Conservation (phyloP, 2,797 vertebrate genomes). For the Gymnocypris eckloni region DNA sequence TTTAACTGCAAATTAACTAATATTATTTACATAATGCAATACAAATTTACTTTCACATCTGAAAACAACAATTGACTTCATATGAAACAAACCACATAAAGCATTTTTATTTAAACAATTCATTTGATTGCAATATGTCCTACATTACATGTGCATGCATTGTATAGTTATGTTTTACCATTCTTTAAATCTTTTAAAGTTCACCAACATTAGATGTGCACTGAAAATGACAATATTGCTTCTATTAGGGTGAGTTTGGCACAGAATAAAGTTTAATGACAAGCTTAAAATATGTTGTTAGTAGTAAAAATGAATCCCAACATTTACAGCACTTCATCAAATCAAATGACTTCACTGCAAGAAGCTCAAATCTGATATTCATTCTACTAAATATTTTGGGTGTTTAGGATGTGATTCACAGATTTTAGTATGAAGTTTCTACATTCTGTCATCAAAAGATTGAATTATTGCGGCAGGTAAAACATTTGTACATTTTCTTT, state of each 20-base stretch:
- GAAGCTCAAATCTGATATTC: not conserved
- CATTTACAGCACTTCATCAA: conserved; percentile 8
- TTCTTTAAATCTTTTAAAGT: conserved; percentile 65
- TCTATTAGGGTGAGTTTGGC: conserved; percentile 76
- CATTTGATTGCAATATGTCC: conserved; percentile 74
- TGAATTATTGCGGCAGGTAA: conserved; percentile 57
- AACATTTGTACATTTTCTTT: conserved; percentile 24
- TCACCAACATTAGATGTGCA: conserved; percentile 72
- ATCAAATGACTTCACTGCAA: conserved; percentile 1
- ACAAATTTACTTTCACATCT: not conserved
- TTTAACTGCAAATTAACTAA: not conserved
- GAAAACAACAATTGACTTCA: not conserved
- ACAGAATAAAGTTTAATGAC: conserved; percentile 71
- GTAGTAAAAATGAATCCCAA: conserved; percentile 39
- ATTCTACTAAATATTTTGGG: conserved; percentile 9
- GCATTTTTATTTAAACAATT: conserved; percentile 81
- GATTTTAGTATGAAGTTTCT: conserved; percentile 33
- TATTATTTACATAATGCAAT: not conserved
- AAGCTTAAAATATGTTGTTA: conserved; percentile 40
- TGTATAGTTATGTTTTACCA: conserved; percentile 66
- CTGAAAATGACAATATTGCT: conserved; percentile 84
- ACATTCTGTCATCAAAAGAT: conserved; percentile 55
- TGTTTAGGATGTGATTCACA: not conserved
- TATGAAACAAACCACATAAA: conserved; percentile 34
- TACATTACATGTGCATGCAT: conserved; percentile 78